Base-by-base conservation (phyloP, 2,797 vertebrate genomes). In the Neosilurus hyrtlii region DNA sequence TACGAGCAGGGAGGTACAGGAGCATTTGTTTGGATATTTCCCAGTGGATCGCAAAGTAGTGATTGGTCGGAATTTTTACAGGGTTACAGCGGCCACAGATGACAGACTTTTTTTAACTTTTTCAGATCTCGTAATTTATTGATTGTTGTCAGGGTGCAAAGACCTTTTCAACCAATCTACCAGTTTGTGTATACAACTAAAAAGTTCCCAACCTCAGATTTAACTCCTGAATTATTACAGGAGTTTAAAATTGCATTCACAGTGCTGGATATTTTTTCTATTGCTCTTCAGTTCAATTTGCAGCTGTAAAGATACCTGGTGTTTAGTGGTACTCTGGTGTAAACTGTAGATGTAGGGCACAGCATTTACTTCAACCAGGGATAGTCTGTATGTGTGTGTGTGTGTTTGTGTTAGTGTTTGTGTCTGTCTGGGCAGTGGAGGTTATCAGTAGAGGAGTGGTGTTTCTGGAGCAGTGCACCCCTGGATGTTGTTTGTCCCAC, bases 391-490 rank as follows among this genome's bases (percentile, higher is more conserved):
- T 83, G 83, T 51, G 74, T 80, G 80, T 86, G 82, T 57, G 80
- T 85, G 61, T 74, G 68, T 84, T 79, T 88, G 78, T 79, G 82
- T 85, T 70, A 84, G 51, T 78, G 78, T 86, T 43, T 83, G 86
- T 57, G 83, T 80, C 80, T 84, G 71, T 89, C 52, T 67, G 74
- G 61, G 72, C 79, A 82, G 37, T 73, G 75, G 62, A 79, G 80
- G 85, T 85, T 78, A 81, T 73, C 72, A 81, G 43, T 71, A 65
- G 83, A 80, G 83, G 56, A 82, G 79, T 79, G 65, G 76, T 81
- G 67, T 76, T 82, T 82, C 72, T 87, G 82, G 85, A 82, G 84
- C 84, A 80, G 70, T 84, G 84, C 74, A 86, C 85, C 85, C 87
- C 71, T 79, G 81, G 63, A 83, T 87, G 82, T 87, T 77, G 77